Conservation (phyloP, 2,888 invertebrate genomes). For the Brassicogethes aeneus region DNA sequence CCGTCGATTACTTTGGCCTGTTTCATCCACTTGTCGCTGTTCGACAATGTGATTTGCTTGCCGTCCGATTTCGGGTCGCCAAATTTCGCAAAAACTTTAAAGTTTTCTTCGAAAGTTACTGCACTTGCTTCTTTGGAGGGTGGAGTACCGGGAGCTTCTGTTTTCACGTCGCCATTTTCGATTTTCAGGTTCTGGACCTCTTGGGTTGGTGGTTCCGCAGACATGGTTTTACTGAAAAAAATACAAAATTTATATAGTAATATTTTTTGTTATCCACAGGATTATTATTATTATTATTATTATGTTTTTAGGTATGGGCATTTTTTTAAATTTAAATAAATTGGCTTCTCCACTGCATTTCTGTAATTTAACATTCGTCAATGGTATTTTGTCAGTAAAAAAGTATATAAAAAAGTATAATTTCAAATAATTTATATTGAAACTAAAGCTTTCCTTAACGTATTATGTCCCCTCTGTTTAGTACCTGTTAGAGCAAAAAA, state of each 20-base stretch:
- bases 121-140: constrained; percentile 47
- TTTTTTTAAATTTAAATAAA: no score
- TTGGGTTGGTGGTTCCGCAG: constrained; percentile 22
- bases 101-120: constrained; percentile 53
- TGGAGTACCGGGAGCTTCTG: constrained; percentile 12
- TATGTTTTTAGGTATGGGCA: no score
- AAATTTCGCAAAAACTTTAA: constrained; percentile 80
- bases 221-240: not conserved
- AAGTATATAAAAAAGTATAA: no score
- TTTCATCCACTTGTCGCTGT: constrained; percentile 94
- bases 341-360: no score
- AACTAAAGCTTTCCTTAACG: no score
- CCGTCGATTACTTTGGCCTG: constrained; percentile 78
- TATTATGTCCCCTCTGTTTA: no score
- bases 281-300: no score
- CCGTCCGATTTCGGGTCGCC: constrained; percentile 85
- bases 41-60: constrained; percentile 75
- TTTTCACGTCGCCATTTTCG: constrained; percentile 40
- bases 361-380: no score
- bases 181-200: constrained; percentile 49
- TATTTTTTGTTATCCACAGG: no score
- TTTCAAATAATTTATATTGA: no score
- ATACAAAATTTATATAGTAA: not conserved
- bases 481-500: no score
- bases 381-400: no score